Conservation (phyloP, 2,888 invertebrate species). For the Synergus laeviventris region DNA sequence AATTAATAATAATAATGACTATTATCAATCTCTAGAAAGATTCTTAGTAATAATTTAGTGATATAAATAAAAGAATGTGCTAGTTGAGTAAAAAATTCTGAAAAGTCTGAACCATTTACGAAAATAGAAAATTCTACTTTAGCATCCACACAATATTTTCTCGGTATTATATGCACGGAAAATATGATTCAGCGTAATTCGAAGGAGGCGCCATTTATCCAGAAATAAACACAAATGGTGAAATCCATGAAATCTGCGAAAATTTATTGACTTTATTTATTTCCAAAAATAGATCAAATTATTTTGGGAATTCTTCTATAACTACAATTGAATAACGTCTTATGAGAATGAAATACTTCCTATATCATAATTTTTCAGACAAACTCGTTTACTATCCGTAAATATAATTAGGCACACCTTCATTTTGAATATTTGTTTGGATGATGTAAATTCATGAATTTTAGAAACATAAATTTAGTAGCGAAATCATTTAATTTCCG, state of each 20-base stretch:
- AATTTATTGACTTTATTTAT: neutral
- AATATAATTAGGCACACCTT: neutral
- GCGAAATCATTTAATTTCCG: neutral
- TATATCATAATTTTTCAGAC: neutral
- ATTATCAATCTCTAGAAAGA: too few relatives aligned
- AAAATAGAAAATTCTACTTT: too few relatives aligned
- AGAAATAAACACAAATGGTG: neutral
- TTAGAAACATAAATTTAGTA: neutral
- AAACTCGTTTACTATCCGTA: neutral
- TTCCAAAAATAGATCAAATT: too few relatives aligned
- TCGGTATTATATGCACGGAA: too few relatives aligned
- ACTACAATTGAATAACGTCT: neutral
- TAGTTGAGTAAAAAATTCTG: too few relatives aligned
- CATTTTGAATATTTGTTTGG: neutral
- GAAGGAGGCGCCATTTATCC: neutral
- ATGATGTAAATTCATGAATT: neutral
- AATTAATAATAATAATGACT: too few relatives aligned
- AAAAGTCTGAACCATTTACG: too few relatives aligned
- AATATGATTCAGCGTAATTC: too few relatives aligned
- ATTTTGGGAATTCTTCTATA: neutral
- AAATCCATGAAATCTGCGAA: neutral
- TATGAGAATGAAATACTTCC: too few relatives aligned
- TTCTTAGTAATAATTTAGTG: too few relatives aligned
- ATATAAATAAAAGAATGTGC: too few relatives aligned
- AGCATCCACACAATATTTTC: too few relatives aligned